Conservation (phyloP, 2,797 vertebrate species). For the Mycteria americana region DNA sequence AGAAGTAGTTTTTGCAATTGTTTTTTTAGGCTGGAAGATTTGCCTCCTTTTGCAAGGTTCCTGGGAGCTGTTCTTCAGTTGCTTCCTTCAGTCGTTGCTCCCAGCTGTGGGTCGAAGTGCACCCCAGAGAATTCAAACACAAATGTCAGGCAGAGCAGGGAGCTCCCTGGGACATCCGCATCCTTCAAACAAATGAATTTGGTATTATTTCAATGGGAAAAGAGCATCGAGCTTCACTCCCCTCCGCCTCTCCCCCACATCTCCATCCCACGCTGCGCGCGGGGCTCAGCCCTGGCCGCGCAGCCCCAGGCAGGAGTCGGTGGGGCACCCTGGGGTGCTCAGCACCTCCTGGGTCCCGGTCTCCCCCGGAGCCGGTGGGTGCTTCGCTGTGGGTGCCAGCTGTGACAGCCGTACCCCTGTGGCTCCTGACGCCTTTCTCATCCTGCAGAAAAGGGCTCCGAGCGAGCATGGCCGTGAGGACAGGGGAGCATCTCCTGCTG, state of each 20-base stretch:
- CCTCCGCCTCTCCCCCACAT: not conserved
- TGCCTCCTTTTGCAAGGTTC: not conserved
- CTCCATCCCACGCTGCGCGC: rapidly evolving
- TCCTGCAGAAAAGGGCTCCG: not conserved
- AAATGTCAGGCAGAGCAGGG: not conserved
- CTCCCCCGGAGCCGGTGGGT: rapidly evolving
- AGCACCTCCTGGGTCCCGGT: not conserved
- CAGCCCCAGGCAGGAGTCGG: not conserved
- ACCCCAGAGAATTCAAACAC: not conserved
- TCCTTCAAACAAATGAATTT: not conserved
- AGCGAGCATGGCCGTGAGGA: rapidly evolving
- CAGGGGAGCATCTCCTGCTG: not conserved
- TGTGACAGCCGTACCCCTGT: rapidly evolving
- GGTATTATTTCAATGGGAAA: not conserved
- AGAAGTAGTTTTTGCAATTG: not conserved
- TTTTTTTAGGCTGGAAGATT: not conserved
- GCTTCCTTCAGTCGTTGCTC: not conserved
- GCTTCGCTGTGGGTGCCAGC: not conserved
- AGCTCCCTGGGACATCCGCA: not conserved
- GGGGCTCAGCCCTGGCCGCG: not conserved
- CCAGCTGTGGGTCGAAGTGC: not conserved
- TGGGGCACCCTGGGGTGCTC: not conserved
- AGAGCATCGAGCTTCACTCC: rapidly evolving
- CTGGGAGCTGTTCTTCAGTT: not conserved
- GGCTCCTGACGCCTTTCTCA: not conserved